Percentiles rank a stretch among this genome's conserved stretches.
Evolutionary conservation across 2,113 vertebrate species (phyloP).

Genomic region (Tragelaphus buxtoni): DNA sequence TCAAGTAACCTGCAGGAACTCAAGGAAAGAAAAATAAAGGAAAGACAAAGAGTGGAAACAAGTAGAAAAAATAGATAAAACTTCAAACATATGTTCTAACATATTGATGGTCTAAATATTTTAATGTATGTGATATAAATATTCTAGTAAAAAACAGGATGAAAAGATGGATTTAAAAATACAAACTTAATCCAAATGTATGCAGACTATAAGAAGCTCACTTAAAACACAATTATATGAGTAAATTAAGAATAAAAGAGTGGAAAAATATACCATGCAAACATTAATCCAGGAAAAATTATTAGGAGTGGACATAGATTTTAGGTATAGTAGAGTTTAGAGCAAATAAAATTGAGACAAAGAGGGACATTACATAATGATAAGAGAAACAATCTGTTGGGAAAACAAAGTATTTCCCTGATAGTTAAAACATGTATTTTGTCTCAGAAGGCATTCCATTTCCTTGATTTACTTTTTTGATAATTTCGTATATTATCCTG

Average conservation of each 20-base stretch:
- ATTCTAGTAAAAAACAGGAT: neutral
- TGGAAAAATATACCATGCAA: neutral
- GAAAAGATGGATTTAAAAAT: neutral
- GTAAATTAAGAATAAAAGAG: neutral
- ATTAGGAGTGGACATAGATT: neutral
- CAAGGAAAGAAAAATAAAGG: no score
- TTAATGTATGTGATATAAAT: neutral
- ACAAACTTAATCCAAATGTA: neutral
- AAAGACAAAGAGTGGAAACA: no score
- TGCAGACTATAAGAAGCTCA: neutral
- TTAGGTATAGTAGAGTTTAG: neutral
- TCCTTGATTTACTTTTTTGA: neutral
- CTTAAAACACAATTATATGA: neutral
- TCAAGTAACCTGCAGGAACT: no score
- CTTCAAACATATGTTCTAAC: no score
- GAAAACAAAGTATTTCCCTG: neutral
- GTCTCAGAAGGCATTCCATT: neutral
- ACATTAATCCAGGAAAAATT: neutral
- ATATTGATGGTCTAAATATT: neutral
- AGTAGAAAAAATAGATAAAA: no score
- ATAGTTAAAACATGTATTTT: neutral
- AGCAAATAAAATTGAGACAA: neutral
- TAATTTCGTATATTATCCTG: neutral
- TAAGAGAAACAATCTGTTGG: neutral
- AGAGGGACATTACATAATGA: neutral